These are phyloP conservation scores for Clarias fuscus DNA, from an alignment of 2,797 vertebrate genomes.

Conservation along the genomic window DNA sequence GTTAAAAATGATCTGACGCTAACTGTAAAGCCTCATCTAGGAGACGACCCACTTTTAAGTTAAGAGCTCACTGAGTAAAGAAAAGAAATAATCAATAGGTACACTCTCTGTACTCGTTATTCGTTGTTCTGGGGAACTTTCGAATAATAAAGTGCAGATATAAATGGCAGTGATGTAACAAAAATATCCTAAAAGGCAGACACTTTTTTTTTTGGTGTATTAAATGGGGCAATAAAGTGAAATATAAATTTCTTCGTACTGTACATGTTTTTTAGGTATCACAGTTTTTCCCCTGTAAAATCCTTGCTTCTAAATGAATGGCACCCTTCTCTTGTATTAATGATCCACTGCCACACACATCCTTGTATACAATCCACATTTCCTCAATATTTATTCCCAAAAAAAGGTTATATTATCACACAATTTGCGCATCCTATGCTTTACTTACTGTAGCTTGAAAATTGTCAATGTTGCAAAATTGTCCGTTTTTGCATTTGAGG, in stretches of 20 bases:
- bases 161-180: not conserved
- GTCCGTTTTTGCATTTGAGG: no score
- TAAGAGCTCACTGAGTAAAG: not conserved
- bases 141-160: not conserved
- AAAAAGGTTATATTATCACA: no score
- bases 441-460: no score
- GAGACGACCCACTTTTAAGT: not conserved
- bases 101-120: not conserved
- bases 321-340: not conserved
- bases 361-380: not conserved
- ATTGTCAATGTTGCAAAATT: no score
- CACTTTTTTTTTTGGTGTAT: no score
- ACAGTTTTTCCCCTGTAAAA: not conserved
- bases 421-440: no score
- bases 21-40: not conserved
- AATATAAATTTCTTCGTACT: not conserved
- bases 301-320: not conserved
- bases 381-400: not conserved
- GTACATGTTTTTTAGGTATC: not conserved
- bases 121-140: not conserved
- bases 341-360: not conserved
- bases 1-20: not conserved
- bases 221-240: not conserved
- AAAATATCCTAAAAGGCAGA: not conserved
- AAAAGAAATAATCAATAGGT: not conserved